These are phyloP conservation scores for Phrixothrix hirtus DNA, from an alignment of 2,888 invertebrate genomes.

Conservation along the genomic window DNA sequence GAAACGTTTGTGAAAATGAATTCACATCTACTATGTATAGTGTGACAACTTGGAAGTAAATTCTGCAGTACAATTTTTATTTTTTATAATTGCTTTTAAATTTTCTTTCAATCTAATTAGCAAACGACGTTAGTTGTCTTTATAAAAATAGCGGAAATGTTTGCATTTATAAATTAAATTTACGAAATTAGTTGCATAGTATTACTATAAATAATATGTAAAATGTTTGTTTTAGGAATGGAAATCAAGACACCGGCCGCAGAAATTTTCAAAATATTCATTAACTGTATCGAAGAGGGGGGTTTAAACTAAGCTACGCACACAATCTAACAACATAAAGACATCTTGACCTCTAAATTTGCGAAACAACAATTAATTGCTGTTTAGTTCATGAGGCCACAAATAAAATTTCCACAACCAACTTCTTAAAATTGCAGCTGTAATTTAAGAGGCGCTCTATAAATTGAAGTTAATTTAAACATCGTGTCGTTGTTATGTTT, in stretches of 20 bases:
- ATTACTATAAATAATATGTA: no score
- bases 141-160: no score
- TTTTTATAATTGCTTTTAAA: no score
- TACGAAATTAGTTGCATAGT: no score
- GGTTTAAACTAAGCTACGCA: conserved; percentile 1
- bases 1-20: no score
- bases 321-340: neutral
- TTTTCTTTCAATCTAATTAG: no score
- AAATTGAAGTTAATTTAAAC: conserved; percentile 51
- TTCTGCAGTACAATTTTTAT: no score
- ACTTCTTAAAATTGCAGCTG: conserved; percentile 20
- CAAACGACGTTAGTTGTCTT: no score
- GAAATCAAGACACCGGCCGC: neutral
- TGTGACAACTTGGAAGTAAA: no score
- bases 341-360: conserved; percentile 19
- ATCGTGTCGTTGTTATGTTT: conserved; percentile 42
- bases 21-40: no score
- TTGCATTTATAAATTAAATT: no score
- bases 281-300: neutral
- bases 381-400: conserved; percentile 17
- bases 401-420: conserved; percentile 24
- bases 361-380: conserved; percentile 13
- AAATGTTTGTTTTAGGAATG: neutral
- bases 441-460: conserved; percentile 33
- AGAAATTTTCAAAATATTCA: neutral